Conservation (phyloP, 92 coral and sea anemone genomes). For the Paragorgia papillata region DNA sequence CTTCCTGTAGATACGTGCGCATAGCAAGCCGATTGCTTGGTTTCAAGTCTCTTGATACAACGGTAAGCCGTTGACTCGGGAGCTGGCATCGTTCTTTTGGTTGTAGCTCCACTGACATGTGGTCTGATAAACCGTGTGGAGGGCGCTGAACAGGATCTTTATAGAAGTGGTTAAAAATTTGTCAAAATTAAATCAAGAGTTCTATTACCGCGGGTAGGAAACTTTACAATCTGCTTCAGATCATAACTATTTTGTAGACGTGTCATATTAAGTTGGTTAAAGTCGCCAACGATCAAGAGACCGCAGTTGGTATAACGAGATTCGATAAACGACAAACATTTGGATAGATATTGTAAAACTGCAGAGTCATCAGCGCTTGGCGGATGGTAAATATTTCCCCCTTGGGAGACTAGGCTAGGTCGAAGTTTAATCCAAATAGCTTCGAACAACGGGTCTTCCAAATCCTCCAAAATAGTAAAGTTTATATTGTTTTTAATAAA, state of each 20-base stretch:
- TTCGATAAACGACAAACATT: conserved; percentile 11
- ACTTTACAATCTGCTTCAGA: neutral
- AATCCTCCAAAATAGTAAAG: neutral
- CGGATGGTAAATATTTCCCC: no score
- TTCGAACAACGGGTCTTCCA: no score
- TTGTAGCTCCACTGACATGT: no score
- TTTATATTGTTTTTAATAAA: neutral
- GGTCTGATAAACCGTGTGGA: no score
- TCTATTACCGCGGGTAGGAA: neutral
- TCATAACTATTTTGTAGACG: neutral
- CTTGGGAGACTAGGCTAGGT: no score
- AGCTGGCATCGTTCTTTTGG: no score
- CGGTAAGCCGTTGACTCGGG: no score
- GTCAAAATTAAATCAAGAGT: neutral
- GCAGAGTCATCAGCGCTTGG: conserved; percentile 27
- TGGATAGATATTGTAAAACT: neutral
- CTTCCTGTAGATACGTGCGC: neutral
- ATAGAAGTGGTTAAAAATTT: neutral
- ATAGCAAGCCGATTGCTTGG: neutral
- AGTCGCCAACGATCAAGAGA: conserved; percentile 24
- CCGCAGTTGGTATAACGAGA: conserved; percentile 11
- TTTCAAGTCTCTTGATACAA: no score
- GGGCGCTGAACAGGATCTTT: no score
- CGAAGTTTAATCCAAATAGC: no score
- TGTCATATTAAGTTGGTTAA: conserved; percentile 1